Evolutionary conservation across 2,888 invertebrate species (phyloP), one percentile per base, ranked within the genome.

Genomic region (Papilio elwesi): DNA sequence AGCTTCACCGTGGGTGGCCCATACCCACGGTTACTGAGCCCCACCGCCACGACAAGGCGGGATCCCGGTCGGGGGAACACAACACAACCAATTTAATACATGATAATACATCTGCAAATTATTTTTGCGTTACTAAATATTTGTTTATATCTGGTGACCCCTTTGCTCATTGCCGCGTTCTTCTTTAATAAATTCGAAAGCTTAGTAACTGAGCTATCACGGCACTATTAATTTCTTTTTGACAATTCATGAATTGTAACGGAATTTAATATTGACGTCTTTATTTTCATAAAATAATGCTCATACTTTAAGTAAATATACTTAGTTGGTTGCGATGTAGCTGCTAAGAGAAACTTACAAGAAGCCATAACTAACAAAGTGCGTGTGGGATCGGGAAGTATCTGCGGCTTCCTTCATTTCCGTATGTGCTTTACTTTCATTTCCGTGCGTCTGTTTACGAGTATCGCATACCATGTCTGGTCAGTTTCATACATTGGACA

Each of bases 381-480:
- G 72, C 75, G 69, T 75, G 75, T 68, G 74, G 57, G 69, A 68
- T 74, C 57, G 62, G 71, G 74, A 72, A 65, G 73, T 69, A 67
- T 68, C 51, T 76, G 72, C 65, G 74, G 72, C 68, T 64, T 70
- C 75, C 71, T 71, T 75, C 71, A 77, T 77, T 75, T 77, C 77
- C 74, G 78, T 74, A 75, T 74, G 77, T 77, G 76, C 74, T 71
- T 71, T 71, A 47, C 67, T 67, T 71, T 71, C 67, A 67, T 71
- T 71, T 71, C 71, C 71, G 71, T 67, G 52, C 51, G 62, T 43
- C 67, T 71, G 67, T 71, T 71, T 71, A 67, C 67, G 67, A 71
- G 67, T 67, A 62, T 52, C 62, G 48, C 43, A 59, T 67, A 62
- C 7, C 43, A 43, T n/a, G n/a, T n/a, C n/a, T n/a, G n/a, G n/a